Base-by-base conservation (phyloP, 1,140 invertebrate species). In the Temnothorax longispinosus region DNA sequence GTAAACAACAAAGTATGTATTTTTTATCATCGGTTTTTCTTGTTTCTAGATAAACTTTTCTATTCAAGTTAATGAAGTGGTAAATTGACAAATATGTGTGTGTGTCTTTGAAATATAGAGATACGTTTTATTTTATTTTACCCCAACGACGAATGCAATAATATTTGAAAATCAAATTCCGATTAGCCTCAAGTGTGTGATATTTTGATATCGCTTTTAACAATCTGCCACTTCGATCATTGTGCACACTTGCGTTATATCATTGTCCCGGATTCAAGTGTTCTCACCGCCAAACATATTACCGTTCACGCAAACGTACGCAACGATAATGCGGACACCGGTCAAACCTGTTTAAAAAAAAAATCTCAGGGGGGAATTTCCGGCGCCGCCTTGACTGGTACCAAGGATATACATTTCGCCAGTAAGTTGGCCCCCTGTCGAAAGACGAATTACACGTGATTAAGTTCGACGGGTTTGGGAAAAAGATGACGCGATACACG, bases 281-380 rank as follows among this genome's bases (percentile, higher is more conserved):
- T 69, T 85, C 81, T 62, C 71, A 69, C 60, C 58, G 56, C 60
- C 75, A 21, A 71, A 27, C n/a, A 41, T 56, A 47, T 72, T 71
- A 62, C 41, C 41, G 71, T 60, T 74, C 67, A 78, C 35, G 62
- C 62, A 65, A 65, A 65, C 62, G 58, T 65, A 58, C 18, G 54
- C 52, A 56, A 71, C 52, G 52, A 60, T 52, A 58, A 58, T n/a
- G 21, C 41, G 52, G 41, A 32, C 84, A 89, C 77, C 52, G 72
- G 85, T 87, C 74, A 85, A 89, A 90, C 88, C 78, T 64, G 88
- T 87, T 90, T 87, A 44, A 87, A 89, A 82, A 67, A 47, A 76
- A 58, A 90, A 78, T 75, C 69, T 80, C 82, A 6, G 32, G 44
- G 74, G 27, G 67, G 74, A 85, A 80, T 89, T 90, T 90, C 89